These are phyloP conservation scores for Morpho helenor DNA, from an alignment of 2,888 invertebrate genomes.

Conservation along the genomic window DNA sequence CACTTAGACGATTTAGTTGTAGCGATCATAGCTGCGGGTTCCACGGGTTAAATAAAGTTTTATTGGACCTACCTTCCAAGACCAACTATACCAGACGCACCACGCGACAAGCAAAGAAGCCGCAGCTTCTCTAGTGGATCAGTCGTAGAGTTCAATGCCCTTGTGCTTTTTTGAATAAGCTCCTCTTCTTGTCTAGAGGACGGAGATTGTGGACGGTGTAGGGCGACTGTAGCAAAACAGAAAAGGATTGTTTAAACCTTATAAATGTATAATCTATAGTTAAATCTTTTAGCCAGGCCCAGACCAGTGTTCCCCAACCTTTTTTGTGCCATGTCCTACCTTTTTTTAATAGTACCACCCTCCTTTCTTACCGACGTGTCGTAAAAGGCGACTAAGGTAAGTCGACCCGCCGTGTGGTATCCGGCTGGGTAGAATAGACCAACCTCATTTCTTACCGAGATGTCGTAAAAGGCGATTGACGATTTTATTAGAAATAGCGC, in stretches of 20 bases:
- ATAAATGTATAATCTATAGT: neutral
- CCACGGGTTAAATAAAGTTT: neutral
- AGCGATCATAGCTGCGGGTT: neutral
- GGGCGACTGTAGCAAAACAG: constrained; percentile 58
- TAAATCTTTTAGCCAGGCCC: no score
- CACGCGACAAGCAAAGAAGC: constrained; percentile 89
- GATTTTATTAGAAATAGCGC: no score
- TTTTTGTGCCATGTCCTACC: no score
- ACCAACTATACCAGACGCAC: constrained; percentile 92
- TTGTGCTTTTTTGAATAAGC: constrained; percentile 86
- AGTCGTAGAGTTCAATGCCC: constrained; percentile 82
- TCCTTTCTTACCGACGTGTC: no score
- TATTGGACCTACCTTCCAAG: constrained; percentile 83
- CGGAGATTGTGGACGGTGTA: constrained; percentile 85
- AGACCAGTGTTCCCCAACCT: no score
- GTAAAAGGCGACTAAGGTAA: no score
- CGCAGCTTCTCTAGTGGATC: constrained; percentile 92
- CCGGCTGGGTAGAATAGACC: no score
- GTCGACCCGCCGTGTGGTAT: no score
- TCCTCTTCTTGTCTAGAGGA: constrained; percentile 87
- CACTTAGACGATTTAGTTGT: neutral
- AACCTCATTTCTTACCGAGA: no score
- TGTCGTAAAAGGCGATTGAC: no score
- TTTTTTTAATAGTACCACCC: no score
- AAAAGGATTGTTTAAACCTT: no score